These are phyloP conservation scores for Wasmannia auropunctata DNA, from an alignment of 1,140 invertebrate species.

Conservation along the genomic window DNA sequence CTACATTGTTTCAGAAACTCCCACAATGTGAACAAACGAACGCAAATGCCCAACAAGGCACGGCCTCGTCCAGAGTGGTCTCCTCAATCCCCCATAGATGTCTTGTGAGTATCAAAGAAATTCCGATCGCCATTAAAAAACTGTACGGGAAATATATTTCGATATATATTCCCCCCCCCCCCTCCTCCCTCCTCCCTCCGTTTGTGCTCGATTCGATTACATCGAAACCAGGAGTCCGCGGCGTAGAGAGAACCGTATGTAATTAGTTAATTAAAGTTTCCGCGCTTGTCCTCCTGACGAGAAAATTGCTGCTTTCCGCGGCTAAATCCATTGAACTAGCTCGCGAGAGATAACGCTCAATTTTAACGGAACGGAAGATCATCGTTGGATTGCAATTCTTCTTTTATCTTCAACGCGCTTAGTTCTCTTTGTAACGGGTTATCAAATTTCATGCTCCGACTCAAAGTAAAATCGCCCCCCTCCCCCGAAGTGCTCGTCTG, in stretches of 20 bases:
- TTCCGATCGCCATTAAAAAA: neutral
- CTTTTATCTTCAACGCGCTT: neutral
- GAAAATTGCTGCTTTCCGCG: slow-evolving; percentile 76
- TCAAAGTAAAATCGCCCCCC: neutral
- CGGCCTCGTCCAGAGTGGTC: slow-evolving; percentile 82
- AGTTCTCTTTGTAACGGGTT: neutral
- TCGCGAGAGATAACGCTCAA: slow-evolving; percentile 74
- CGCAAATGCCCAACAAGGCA: slow-evolving; percentile 79
- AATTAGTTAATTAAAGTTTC: slow-evolving; percentile 77
- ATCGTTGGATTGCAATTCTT: neutral
- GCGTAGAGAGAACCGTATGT: slow-evolving; percentile 34
- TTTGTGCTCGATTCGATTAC: neutral
- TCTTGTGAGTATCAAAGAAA: slow-evolving; percentile 77
- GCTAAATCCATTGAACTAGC: slow-evolving; percentile 66
- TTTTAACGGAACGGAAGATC: slow-evolving; percentile 70
- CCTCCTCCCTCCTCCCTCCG: neutral
- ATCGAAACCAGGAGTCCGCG: neutral
- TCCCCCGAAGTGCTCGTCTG: neutral
- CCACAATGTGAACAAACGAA: slow-evolving; percentile 74
- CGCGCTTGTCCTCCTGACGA: slow-evolving; percentile 63
- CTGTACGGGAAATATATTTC: neutral
- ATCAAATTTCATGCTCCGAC: neutral
- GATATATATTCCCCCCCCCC: too few relatives aligned
- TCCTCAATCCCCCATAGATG: slow-evolving; percentile 81
- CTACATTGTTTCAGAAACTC: slow-evolving; percentile 63